These are phyloP conservation scores for Musca vetustissima DNA, from an alignment of 1,140 invertebrate species.

Conservation along the genomic window DNA sequence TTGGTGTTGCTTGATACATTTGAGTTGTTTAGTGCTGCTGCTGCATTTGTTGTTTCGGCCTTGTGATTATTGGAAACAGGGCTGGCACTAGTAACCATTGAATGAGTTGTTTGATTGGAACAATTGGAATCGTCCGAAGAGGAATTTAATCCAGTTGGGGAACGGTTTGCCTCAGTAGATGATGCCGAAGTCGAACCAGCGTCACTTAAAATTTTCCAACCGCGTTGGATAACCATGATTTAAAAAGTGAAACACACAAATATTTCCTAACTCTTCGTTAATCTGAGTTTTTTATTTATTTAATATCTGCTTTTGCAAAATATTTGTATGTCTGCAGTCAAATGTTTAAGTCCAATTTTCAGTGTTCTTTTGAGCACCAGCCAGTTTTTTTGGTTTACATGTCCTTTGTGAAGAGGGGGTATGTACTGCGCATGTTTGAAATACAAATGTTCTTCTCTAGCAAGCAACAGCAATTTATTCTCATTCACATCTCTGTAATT, in stretches of 20 bases:
- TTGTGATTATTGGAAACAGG: conserved; percentile 29
- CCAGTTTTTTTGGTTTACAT: too few species aligned
- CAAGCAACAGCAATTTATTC: not conserved
- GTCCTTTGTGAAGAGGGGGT: not conserved
- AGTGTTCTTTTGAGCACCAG: too few species aligned
- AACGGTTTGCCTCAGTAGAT: conserved; percentile 39
- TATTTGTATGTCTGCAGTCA: not conserved
- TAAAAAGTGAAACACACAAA: not conserved
- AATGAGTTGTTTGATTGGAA: conserved; percentile 52
- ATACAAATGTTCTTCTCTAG: not conserved
- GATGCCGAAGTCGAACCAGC: conserved; percentile 32
- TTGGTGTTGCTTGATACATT: not conserved
- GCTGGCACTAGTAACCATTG: conserved; percentile 49
- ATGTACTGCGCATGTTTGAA: not conserved
- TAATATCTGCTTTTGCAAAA: not conserved
- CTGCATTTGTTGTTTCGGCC: conserved; percentile 1
- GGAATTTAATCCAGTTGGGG: conserved; percentile 40
- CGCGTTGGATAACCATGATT: conserved; percentile 51
- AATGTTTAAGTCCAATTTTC: too few species aligned
- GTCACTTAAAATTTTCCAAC: conserved; percentile 51
- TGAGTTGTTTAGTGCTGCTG: not conserved
- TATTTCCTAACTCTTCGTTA: not conserved
- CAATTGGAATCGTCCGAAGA: conserved; percentile 53
- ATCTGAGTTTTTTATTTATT: not conserved
- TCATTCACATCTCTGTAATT: not conserved